These are phyloP conservation scores for Hydrolagus affinis DNA, from an alignment of 2,113 vertebrate genomes.

Conservation along the genomic window DNA sequence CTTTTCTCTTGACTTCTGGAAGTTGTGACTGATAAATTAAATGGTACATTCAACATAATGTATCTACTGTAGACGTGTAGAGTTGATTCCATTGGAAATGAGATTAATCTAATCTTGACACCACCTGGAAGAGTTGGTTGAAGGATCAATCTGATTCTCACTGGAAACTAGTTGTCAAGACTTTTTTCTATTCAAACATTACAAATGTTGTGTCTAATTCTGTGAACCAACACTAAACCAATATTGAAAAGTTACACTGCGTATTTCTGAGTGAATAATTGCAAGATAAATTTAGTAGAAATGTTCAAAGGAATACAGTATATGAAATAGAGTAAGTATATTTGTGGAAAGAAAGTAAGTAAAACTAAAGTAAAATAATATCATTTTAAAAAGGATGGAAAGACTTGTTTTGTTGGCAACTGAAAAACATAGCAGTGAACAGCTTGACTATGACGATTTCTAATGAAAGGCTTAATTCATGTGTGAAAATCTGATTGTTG, in stretches of 20 bases:
- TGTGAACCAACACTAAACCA: not conserved
- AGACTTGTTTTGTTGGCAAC: not conserved
- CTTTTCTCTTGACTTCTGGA: not conserved
- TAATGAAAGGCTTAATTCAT: conserved; percentile 48
- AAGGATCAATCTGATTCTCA: no score
- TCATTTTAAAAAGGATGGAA: not conserved
- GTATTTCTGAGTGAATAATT: not conserved
- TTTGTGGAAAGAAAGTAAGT: not conserved
- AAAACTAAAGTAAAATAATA: conserved; percentile 19
- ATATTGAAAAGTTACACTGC: not conserved
- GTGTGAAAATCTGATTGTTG: conserved; percentile 48
- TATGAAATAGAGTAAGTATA: not conserved
- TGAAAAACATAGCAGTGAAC: not conserved
- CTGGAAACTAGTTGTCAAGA: not conserved
- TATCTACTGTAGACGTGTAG: not conserved
- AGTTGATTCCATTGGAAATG: not conserved
- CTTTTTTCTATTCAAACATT: not conserved
- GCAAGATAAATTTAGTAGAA: not conserved
- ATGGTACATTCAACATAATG: not conserved
- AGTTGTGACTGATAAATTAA: not conserved
- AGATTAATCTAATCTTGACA: no score
- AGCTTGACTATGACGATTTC: conserved; percentile 38
- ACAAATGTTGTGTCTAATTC: not conserved
- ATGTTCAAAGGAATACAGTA: not conserved
- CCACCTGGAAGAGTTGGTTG: no score